Conservation (phyloP, 2,113 vertebrate species). For the Catagonus wagneri region DNA sequence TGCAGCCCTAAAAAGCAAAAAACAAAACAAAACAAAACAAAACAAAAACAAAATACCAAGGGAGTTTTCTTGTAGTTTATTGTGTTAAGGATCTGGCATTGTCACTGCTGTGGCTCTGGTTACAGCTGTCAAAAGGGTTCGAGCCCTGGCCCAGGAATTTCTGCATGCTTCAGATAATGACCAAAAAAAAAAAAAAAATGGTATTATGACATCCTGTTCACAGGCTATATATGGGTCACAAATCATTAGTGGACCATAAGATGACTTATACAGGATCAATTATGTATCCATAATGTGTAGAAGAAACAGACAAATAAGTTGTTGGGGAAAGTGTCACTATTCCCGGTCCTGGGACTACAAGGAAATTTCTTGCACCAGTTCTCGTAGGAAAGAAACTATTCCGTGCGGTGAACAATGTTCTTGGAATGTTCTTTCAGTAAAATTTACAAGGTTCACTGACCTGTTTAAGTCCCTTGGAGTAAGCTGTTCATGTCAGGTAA, state of each 20-base stretch:
- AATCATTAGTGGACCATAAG: background rate
- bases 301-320: background rate
- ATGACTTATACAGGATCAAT: background rate
- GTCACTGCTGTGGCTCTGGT: too few relatives aligned
- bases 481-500: background rate
- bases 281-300: background rate
- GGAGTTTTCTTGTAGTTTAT: too few relatives aligned
- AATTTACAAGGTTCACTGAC: background rate
- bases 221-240: background rate
- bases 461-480: background rate
- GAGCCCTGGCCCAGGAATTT: too few relatives aligned
- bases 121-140: too few relatives aligned
- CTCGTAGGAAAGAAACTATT: background rate
- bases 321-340: background rate
- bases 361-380: background rate
- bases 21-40: too few relatives aligned
- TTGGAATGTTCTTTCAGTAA: background rate
- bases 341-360: background rate
- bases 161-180: too few relatives aligned
- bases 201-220: fast-evolving
- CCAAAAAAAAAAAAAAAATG: too few relatives aligned
- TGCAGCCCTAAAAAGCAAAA: too few relatives aligned
- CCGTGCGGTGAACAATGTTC: background rate
- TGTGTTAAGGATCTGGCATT: too few relatives aligned
- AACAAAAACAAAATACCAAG: too few relatives aligned